These are phyloP conservation scores for Poeciliopsis retropinna DNA, from an alignment of 2,113 vertebrate genomes.

Conservation along the genomic window DNA sequence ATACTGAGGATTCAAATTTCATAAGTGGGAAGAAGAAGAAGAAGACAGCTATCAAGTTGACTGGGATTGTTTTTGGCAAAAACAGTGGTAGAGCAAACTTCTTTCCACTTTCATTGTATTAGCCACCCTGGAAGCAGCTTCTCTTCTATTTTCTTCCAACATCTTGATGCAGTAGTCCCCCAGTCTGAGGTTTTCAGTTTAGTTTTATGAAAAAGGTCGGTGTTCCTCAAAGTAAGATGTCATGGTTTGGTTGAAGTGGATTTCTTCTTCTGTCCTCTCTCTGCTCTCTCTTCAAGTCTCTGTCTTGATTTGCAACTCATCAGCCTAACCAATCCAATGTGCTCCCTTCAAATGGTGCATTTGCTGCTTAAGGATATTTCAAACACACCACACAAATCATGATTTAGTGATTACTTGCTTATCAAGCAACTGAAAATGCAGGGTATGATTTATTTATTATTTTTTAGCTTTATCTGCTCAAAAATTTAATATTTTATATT, in stretches of 20 bases:
- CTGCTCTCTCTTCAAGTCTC: too few relatives aligned
- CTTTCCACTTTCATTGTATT: background rate
- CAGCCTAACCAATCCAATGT: too few relatives aligned
- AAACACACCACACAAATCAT: too few relatives aligned
- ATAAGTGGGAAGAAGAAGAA: too few relatives aligned
- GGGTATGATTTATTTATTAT: too few relatives aligned
- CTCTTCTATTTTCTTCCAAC: background rate
- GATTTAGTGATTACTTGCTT: too few relatives aligned
- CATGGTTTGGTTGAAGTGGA: background rate
- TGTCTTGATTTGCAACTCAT: too few relatives aligned
- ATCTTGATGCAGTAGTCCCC: background rate
- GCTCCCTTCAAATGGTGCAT: too few relatives aligned
- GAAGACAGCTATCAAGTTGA: too few relatives aligned
- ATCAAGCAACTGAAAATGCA: too few relatives aligned
- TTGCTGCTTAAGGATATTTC: too few relatives aligned
- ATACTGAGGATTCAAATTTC: background rate
- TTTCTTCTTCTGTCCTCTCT: background rate
- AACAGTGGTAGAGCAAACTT: background rate
- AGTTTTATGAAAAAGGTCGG: background rate
- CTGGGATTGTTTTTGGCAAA: background rate
- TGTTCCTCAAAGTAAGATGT: background rate
- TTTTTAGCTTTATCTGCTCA: background rate
- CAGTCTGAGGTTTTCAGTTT: background rate
- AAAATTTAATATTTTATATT: background rate
- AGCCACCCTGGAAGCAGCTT: background rate